Evolutionary conservation across 53 echinoderm and acorn worm species (phyloP).

Genomic region (Echinometra lucunter): DNA sequence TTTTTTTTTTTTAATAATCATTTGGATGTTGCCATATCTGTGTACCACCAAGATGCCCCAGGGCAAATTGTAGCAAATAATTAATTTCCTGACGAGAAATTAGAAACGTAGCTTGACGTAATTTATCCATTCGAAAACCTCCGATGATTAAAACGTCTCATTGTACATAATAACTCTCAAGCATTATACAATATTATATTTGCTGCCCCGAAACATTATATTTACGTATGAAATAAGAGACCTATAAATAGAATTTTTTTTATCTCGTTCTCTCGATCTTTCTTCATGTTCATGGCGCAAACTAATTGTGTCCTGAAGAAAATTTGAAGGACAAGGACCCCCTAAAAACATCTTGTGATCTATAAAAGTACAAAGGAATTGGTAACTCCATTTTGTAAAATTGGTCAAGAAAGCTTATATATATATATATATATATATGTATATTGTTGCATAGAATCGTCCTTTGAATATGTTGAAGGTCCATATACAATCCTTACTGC

Average conservation of each 20-base stretch:
- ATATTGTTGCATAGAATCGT: too few species aligned
- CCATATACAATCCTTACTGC: too few species aligned
- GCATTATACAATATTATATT: not conserved
- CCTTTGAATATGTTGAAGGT: too few species aligned
- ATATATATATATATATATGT: too few species aligned
- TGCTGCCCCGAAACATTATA: not conserved
- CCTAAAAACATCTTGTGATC: not conserved
- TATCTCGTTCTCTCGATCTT: not conserved
- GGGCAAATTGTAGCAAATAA: slow-evolving; percentile 37
- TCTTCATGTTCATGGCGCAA: not conserved
- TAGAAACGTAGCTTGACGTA: not conserved
- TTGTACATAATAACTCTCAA: not conserved
- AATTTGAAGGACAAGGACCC: not conserved
- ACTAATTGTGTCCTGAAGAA: not conserved
- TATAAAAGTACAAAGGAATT: not conserved
- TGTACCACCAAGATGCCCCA: not conserved
- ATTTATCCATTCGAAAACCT: not conserved
- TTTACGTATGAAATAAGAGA: not conserved
- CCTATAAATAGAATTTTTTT: not conserved
- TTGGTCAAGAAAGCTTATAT: not conserved
- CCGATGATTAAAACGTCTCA: not conserved
- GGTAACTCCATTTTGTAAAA: not conserved
- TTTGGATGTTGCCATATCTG: slow-evolving; percentile 14
- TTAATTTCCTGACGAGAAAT: slow-evolving; percentile 47
- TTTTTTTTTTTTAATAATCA: slow-evolving; percentile 25